These are phyloP conservation scores for Metopolophium dirhodum DNA, from an alignment of 1,140 invertebrate species.

Conservation along the genomic window DNA sequence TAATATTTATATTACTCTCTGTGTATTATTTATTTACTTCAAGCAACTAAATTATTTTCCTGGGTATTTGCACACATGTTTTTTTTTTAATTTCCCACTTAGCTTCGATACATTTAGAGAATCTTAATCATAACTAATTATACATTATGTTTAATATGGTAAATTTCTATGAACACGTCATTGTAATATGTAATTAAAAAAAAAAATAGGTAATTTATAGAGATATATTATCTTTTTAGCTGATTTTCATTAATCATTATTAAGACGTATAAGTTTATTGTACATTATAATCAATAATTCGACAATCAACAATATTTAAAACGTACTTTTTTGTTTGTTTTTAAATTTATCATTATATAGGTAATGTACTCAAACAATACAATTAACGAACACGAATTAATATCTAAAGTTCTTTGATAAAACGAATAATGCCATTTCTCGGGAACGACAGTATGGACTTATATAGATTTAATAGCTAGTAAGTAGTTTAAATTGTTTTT, in stretches of 20 bases:
- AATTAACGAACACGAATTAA: neutral
- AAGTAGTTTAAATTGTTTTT: slow-evolving; percentile 9
- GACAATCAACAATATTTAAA: neutral
- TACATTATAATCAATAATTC: neutral
- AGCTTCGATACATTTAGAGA: neutral
- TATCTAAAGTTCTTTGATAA: slow-evolving; percentile 32
- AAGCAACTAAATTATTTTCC: neutral
- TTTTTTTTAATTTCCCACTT: neutral
- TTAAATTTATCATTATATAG: neutral
- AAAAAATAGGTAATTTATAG: neutral
- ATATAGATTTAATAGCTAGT: neutral
- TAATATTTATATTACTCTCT: neutral
- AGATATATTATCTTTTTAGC: slow-evolving; percentile 12
- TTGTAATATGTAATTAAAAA: neutral
- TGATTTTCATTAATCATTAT: neutral
- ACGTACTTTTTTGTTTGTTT: neutral
- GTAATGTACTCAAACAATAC: neutral
- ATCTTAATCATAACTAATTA: neutral
- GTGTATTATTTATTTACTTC: neutral
- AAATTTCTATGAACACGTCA: neutral
- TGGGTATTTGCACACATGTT: neutral
- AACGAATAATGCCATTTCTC: neutral
- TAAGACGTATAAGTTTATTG: neutral
- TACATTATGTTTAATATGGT: neutral
- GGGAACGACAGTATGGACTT: neutral